Percentiles rank a stretch among this genome's conserved stretches.
These are phyloP conservation scores for Podocnemis expansa DNA, from an alignment of 2,113 vertebrate species.

Conservation along the genomic window DNA sequence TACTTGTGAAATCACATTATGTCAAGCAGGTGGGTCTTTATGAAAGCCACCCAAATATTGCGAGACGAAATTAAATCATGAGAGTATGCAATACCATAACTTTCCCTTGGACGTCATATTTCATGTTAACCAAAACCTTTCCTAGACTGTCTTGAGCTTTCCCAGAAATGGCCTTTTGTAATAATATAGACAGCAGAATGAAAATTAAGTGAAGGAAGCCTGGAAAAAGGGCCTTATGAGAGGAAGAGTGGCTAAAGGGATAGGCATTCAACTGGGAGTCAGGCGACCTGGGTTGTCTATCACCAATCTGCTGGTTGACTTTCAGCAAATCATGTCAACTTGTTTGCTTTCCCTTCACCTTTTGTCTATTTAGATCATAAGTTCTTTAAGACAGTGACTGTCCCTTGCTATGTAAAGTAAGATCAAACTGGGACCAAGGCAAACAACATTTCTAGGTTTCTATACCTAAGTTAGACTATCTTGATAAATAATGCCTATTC, in stretches of 20 bases:
- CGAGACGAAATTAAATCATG: not conserved
- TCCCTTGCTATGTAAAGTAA: not conserved
- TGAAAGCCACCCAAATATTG: not conserved
- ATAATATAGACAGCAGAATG: not conserved
- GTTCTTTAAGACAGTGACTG: not conserved
- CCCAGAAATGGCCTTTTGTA: not conserved
- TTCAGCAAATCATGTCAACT: not conserved
- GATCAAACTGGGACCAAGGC: not conserved
- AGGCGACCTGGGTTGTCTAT: not conserved
- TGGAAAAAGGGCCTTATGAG: not conserved
- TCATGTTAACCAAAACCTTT: not conserved
- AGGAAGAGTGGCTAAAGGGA: not conserved
- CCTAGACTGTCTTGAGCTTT: not conserved
- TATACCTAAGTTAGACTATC: not conserved
- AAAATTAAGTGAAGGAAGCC: not conserved
- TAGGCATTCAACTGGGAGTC: not conserved
- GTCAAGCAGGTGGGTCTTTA: not conserved
- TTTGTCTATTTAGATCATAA: not conserved
- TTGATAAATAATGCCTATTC: not conserved
- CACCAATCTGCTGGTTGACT: not conserved
- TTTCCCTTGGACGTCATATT: not conserved
- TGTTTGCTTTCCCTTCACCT: not conserved
- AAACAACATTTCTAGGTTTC: not conserved
- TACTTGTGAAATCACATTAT: not conserved
- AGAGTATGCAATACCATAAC: not conserved